Evolutionary conservation across 2,113 vertebrate genomes (phyloP), one percentile per base, ranked within the genome.

Genomic region (Rhynchomys soricoides): DNA sequence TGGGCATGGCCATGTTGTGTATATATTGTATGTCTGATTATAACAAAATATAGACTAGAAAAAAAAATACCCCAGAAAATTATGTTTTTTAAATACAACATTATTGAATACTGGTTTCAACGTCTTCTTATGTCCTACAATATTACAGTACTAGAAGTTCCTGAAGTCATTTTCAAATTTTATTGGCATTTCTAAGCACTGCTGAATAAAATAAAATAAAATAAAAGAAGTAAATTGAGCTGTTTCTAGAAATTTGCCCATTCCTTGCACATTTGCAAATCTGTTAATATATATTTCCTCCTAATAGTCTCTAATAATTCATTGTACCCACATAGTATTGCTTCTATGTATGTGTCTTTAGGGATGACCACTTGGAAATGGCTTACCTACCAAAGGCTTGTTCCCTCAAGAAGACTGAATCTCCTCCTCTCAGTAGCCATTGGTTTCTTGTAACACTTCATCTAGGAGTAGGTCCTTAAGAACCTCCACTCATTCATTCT

Each of bases 91-190:
- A 62, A 86, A 45, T 45, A 70, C 17, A 93, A 92, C 83, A 29
- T 89, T 62, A 86, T 45, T 64, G 77, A 89, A 90, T 19, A 78
- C 12, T n/a, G 48, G 5, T 91, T 96, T 96, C 66, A 86, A 95
- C 8, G 34, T 90, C 26, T 2, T 91, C 91, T 95, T 12, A 62
- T 57, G 17, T 82, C 82, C 3, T 89, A 89, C 62, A 91, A n/a
- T 43, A 91, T 34, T 91, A 66, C 7, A 94, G 68, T 78, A 43
- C 57, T 94, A 64, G 48, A 93, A 91, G 21, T 91, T 96, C 93
- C 37, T 57, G 77, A 22, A 31, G 70, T 91, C 43, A 40, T n/a
- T 81, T 89, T 90, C 17, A 74, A 48, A 26, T 95, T 95, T 79
- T 90, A 66, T 45, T 93, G 91, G 15, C 45, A 93, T 83, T 90